phyloP scores from a whole-genome alignment of 2,888 invertebrate species.

The Antheraea assamensis region DNA sequence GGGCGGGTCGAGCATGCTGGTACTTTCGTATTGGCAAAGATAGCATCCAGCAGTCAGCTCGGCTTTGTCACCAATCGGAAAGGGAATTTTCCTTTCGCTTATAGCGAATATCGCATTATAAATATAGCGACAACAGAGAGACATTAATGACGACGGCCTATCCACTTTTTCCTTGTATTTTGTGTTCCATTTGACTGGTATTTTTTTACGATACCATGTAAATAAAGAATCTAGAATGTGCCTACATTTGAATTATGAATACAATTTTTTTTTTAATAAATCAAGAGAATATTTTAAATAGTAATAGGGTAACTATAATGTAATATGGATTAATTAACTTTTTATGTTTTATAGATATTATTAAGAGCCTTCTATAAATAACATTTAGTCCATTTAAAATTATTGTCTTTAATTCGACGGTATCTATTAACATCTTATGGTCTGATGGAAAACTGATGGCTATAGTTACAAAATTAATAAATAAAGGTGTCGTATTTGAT shows the following conservation, averaged over 20 bases:
- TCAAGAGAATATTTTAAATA: no score
- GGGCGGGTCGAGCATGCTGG: conserved; percentile 15
- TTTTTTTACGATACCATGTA: not conserved
- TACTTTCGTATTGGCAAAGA: conserved; percentile 21
- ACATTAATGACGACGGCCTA: not conserved
- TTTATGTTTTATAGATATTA: no score
- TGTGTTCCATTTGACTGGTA: not conserved
- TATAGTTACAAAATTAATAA: no score
- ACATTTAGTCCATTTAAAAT: no score
- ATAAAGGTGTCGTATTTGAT: no score
- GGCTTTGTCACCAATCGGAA: conserved; percentile 14
- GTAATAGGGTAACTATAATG: no score
- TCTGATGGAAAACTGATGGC: no score
- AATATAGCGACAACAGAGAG: not conserved
- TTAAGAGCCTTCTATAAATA: no score
- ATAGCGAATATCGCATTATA: not conserved
- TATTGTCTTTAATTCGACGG: no score
- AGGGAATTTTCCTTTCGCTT: not conserved
- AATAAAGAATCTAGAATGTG: not conserved
- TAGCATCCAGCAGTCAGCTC: not conserved
- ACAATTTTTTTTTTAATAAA: no score
- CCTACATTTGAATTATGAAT: not conserved
- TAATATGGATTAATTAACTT: no score
- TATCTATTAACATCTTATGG: no score
- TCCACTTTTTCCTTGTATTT: not conserved